Evolutionary conservation across 2,888 invertebrate species (phyloP).

Genomic region (Pollenia angustigena): DNA sequence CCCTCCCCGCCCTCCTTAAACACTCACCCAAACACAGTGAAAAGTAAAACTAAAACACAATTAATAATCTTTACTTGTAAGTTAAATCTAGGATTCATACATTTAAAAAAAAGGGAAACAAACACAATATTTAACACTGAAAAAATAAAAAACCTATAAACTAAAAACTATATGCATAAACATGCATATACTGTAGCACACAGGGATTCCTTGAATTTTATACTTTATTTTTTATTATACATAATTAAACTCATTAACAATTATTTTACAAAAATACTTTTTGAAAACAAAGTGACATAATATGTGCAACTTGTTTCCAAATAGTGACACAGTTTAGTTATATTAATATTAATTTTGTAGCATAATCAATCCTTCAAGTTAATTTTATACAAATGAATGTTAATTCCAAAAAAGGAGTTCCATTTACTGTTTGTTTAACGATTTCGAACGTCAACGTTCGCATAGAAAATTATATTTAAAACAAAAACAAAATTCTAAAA

Average conservation of each 20-base stretch:
- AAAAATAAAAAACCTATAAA: slow-evolving; percentile 15
- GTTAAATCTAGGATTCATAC: slow-evolving; percentile 71
- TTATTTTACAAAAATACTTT: neutral
- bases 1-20: slow-evolving; percentile 34
- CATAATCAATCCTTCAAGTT: neutral
- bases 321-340: slow-evolving; percentile 11
- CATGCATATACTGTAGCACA: slow-evolving; percentile 38
- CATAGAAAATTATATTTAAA: no score
- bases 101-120: slow-evolving; percentile 57
- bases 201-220: slow-evolving; percentile 64
- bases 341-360: neutral
- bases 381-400: neutral
- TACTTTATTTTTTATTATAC: slow-evolving; percentile 19
- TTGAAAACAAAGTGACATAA: neutral
- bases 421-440: neutral
- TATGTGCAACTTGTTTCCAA: neutral
- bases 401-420: slow-evolving; percentile 37
- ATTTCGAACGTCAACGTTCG: no score
- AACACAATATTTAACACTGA: slow-evolving; percentile 49
- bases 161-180: slow-evolving; percentile 37
- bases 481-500: no score
- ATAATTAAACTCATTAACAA: neutral
- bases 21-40: slow-evolving; percentile 14
- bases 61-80: slow-evolving; percentile 70
- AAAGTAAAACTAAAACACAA: slow-evolving; percentile 51